Percentiles rank a stretch among this genome's conserved stretches.
phyloP scores from a whole-genome alignment of 2,888 invertebrate species.

The Dasysyrphus tricinctus region DNA sequence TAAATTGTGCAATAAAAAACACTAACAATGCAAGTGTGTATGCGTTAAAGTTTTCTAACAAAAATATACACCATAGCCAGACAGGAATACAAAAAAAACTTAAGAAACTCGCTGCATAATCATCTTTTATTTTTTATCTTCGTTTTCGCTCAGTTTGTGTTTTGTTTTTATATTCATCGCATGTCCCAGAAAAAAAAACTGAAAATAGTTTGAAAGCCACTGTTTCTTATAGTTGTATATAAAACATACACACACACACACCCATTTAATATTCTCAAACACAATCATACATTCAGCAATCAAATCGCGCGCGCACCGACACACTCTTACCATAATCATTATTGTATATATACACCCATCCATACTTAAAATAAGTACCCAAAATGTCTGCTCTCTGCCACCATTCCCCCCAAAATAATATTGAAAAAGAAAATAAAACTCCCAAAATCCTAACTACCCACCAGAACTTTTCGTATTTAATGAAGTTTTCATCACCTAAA shows the following conservation, averaged over 20 bases:
- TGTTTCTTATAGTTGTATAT: slow-evolving; percentile 40
- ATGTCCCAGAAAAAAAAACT: slow-evolving; percentile 31
- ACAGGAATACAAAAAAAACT: neutral
- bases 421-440: slow-evolving; percentile 12
- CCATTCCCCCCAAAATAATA: slow-evolving; percentile 48
- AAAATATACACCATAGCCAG: slow-evolving; percentile 13
- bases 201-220: slow-evolving; percentile 70
- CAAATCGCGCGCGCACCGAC: slow-evolving; percentile 69
- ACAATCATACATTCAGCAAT: slow-evolving; percentile 57
- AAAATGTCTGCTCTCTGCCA: slow-evolving; percentile 71
- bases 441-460: neutral
- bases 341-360: slow-evolving; percentile 27
- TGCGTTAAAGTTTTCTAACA: slow-evolving; percentile 18
- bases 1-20: slow-evolving; percentile 4
- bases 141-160: slow-evolving; percentile 37
- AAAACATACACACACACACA: slow-evolving; percentile 29
- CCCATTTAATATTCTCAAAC: neutral
- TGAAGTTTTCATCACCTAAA: slow-evolving; percentile 47
- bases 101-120: slow-evolving; percentile 6
- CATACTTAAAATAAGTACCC: slow-evolving; percentile 55
- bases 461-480: neutral
- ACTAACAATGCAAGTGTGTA: neutral
- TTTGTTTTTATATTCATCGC: slow-evolving; percentile 68
- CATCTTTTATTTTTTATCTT: neutral
- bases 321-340: slow-evolving; percentile 42